Evolutionary conservation across 2,113 vertebrate species (phyloP).

Genomic region (Toxotes chatareus): DNA sequence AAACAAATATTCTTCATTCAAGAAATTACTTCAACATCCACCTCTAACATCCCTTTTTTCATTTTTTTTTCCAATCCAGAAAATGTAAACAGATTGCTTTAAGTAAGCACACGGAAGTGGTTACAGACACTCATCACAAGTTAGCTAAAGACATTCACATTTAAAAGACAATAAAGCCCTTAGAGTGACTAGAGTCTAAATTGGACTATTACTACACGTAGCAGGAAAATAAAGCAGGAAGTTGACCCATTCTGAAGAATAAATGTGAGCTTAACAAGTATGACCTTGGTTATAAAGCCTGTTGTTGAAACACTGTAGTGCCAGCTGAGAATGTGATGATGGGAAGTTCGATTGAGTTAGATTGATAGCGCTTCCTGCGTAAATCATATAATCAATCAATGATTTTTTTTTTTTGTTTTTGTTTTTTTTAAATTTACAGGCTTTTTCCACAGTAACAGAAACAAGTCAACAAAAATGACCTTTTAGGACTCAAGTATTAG

Average conservation of each 20-base stretch:
- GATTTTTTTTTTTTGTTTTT: too few relatives aligned
- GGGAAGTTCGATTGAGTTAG: not conserved
- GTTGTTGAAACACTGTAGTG: constrained; percentile 38
- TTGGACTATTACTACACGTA: constrained; percentile 24
- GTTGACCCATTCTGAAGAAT: not conserved
- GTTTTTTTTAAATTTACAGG: constrained; percentile 19
- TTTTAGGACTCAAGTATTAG: constrained; percentile 59
- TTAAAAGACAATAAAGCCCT: constrained; percentile 49
- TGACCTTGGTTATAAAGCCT: constrained; percentile 31
- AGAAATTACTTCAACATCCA: constrained; percentile 12
- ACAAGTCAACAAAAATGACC: constrained; percentile 54
- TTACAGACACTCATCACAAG: constrained; percentile 61
- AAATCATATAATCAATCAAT: not conserved
- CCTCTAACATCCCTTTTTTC: constrained; percentile 10
- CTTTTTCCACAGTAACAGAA: constrained; percentile 46
- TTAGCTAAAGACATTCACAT: constrained; percentile 74
- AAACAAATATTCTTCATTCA: constrained; percentile 38
- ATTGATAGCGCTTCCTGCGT: constrained; percentile 26
- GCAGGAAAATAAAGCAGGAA: constrained; percentile 43
- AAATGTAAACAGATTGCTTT: constrained; percentile 75
- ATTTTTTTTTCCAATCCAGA: constrained; percentile 20
- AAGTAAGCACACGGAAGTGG: constrained; percentile 62
- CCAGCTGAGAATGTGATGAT: constrained; percentile 20
- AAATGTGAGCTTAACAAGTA: constrained; percentile 18
- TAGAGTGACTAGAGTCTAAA: constrained; percentile 23